Base-by-base conservation (phyloP, 2,113 vertebrate species). In the Gracilinanus agilis region DNA sequence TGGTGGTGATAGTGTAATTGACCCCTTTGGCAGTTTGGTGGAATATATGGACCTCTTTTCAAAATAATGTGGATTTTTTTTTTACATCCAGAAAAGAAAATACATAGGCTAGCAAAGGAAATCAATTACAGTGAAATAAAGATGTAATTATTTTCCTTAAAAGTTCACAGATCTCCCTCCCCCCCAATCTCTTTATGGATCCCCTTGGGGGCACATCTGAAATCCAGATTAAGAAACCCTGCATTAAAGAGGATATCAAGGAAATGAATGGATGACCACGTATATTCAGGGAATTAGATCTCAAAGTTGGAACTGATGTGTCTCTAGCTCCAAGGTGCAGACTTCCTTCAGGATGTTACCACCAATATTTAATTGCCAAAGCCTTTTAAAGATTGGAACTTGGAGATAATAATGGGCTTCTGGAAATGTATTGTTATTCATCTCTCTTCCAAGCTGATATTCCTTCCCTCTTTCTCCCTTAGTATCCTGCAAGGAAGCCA, bases 341-440 rank as follows among this genome's bases (percentile, higher is more conserved):
- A 90, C 44, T 96, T 92, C 55, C 54, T 56, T 93, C 27, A 75
- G 25, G 95, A 89, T 83, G n/a, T 83, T 44, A 21, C 55, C 75
- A 96, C 94, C 90, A 92, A 27, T 89, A 95, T 95, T 95, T 95
- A 44, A 53, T 75, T 89, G 95, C 95, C 93, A 95, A 95, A 97
- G 94, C 95, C 95, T 89, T 95, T 92, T 90, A 92, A 88, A 67
- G 6, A 55, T 53, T 16, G 94, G 55, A 10, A 94, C 58, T 96
- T 90, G 49, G 88, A 94, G 90, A 90, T 7, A 25, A 95, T 93
- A 90, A 67, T 83, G 25, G 27, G 21, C 92, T 29, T 90, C 29
- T 55, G 53, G 49, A 54, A 91, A 94, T 67, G 89, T 13, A 9
- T 19, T 25, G 12, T 54, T 24, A 89, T 58, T 90, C 40, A 9